Conservation (phyloP, 2,888 invertebrate genomes). For the Scrobipalpa atriplicella region DNA sequence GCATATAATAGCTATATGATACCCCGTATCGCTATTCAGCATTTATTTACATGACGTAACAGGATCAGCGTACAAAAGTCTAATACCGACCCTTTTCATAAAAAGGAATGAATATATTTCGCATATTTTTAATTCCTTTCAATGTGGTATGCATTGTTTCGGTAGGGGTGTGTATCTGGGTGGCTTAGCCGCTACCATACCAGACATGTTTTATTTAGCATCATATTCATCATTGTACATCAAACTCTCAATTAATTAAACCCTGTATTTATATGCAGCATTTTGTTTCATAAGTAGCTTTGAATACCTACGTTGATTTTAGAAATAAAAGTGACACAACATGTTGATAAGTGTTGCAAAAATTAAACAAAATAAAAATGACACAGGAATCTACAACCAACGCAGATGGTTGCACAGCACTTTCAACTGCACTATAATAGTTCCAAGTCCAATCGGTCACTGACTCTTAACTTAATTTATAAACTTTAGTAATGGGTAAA, state of each 20-base stretch:
- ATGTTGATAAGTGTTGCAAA: too few species aligned
- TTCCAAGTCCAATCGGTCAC: too few species aligned
- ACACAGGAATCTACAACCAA: too few species aligned
- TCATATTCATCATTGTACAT: slow-evolving; percentile 60
- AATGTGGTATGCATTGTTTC: slow-evolving; percentile 55
- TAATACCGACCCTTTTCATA: slow-evolving; percentile 41
- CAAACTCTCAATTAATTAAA: too few species aligned
- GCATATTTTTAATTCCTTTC: slow-evolving; percentile 68
- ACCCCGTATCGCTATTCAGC: background rate
- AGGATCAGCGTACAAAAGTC: background rate
- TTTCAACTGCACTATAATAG: too few species aligned
- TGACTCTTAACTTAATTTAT: too few species aligned
- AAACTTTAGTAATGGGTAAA: too few species aligned
- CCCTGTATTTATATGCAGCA: too few species aligned
- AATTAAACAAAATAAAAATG: too few species aligned
- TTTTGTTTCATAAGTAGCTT: slow-evolving; percentile 32
- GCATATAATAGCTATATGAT: background rate
- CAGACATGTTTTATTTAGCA: slow-evolving; percentile 67
- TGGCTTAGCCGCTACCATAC: too few species aligned
- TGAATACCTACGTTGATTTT: slow-evolving; percentile 1
- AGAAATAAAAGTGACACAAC: background rate
- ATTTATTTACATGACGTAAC: background rate
- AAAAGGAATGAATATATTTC: slow-evolving; percentile 51
- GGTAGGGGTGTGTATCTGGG: too few species aligned
- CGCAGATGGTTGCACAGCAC: too few species aligned